Base-by-base conservation (phyloP, 2,888 invertebrate species). In the Cistogaster globosa region DNA sequence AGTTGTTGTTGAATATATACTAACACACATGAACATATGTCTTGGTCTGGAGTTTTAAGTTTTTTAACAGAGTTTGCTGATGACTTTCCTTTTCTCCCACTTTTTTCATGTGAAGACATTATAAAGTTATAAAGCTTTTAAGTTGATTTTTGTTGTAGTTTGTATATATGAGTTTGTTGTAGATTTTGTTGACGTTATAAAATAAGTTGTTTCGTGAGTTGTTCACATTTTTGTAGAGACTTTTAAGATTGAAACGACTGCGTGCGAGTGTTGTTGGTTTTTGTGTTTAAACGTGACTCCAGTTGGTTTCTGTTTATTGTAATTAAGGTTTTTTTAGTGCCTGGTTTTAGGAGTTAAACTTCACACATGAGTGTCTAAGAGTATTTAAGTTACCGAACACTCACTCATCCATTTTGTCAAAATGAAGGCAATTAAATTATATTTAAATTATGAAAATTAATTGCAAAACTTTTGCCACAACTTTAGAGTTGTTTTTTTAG, bases 401-500 rank as follows among this genome's bases (percentile, higher is more conserved):
- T 62, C 18, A 3, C n/a, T 22, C 62, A 38, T 38, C 36, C 62
- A 38, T 38, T 62, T 22, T 38, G 18, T 38, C 22, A 53, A 74
- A 85, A 75, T 82, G 72, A 75, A 85, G 71, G 85, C 85, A 85
- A 85, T 85, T 85, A 85, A 85, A 85, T 85, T 82, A 82, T 65
- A 67, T 69, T 85, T 82, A 75, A 82, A 85, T 85, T 82, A 82
- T 82, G 78, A 78, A 78, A 85, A 85, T 78, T 85, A 85, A 85
- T 85, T 85, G 82, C 85, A 78, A 78, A 85, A 85, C 74, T 85
- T 82, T 78, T 85, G 57, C 32, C 78, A 58, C 42, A 62, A 71
- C 63, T 78, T 75, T 80, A 65, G 32, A 65, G n/a, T 48, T 75
- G 57, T 16, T 83, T 53, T 48, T 68, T 48, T 12, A 78, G 65